Evolutionary conservation across 1,140 invertebrate species (phyloP).

Genomic region (Rhopalosiphum maidis): DNA sequence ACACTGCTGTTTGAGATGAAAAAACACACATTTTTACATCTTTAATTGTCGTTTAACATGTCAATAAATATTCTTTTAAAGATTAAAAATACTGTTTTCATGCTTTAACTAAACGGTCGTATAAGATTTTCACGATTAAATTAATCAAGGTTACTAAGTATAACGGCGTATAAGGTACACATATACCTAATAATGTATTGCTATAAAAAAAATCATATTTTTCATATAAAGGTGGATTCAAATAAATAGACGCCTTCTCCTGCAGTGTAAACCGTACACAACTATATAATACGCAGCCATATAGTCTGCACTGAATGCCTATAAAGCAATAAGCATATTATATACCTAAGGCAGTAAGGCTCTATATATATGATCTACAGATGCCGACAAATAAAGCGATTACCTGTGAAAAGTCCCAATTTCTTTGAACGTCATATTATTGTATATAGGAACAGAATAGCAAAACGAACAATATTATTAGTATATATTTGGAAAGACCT

Average conservation of each 20-base stretch:
- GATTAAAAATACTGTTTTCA: neutral
- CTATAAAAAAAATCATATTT: neutral
- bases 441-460: neutral
- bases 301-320: neutral
- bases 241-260: neutral
- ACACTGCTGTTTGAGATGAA: neutral
- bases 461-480: slow-evolving; percentile 14
- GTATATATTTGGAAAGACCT: neutral
- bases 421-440: slow-evolving; percentile 37
- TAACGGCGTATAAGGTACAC: neutral
- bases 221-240: neutral
- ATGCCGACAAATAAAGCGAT: slow-evolving; percentile 14
- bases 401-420: slow-evolving; percentile 52
- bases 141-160: neutral
- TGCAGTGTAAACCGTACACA: neutral
- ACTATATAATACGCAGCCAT: neutral
- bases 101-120: neutral
- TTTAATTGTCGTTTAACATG: neutral
- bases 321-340: neutral
- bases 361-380: neutral
- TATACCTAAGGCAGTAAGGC: neutral
- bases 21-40: neutral
- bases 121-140: neutral
- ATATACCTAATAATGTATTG: neutral
- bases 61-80: neutral